These are phyloP conservation scores for Onychomys arenicola DNA, from an alignment of 2,797 vertebrate species.

Conservation along the genomic window DNA sequence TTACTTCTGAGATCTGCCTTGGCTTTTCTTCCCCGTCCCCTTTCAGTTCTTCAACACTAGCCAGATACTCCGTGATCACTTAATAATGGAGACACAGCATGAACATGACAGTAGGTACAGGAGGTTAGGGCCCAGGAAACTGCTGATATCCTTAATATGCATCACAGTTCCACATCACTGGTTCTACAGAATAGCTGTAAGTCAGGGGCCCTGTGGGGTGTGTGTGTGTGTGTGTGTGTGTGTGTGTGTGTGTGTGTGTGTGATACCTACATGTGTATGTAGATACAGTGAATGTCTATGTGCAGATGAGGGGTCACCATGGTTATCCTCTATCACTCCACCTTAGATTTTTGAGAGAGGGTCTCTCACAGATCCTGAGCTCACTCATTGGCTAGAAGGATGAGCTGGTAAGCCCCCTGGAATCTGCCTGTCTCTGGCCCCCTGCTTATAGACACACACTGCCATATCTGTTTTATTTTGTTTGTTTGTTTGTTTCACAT, in stretches of 20 bases:
- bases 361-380: neutral
- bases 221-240: neutral
- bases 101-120: neutral
- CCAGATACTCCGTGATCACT: neutral
- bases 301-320: neutral
- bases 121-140: neutral
- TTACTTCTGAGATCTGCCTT: neutral
- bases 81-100: neutral
- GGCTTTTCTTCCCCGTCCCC: neutral
- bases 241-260: neutral
- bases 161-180: neutral
- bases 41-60: neutral
- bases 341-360: neutral
- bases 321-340: neutral
- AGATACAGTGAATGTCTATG: neutral
- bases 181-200: neutral
- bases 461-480: neutral
- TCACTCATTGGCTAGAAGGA: neutral
- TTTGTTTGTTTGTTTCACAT: neutral
- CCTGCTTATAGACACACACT: neutral
- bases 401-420: neutral
- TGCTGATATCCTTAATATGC: neutral
- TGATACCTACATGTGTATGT: neutral
- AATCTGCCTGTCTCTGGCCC: neutral
- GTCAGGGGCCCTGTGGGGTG: neutral